These are phyloP conservation scores for Denticeps clupeoides DNA, from an alignment of 2,797 vertebrate genomes.

Conservation along the genomic window DNA sequence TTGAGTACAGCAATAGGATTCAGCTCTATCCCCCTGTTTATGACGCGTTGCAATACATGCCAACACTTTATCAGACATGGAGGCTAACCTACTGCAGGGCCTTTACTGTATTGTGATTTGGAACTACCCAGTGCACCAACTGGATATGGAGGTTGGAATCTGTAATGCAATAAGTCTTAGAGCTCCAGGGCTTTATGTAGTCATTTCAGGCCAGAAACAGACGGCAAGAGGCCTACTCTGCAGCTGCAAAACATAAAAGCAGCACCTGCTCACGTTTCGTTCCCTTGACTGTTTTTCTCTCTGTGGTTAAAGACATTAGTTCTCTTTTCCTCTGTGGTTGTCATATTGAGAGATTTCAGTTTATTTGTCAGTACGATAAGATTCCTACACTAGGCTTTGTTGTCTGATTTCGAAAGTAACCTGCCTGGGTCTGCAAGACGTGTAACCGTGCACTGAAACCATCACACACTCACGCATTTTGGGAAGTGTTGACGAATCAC, in stretches of 20 bases:
- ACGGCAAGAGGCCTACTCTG: constrained; percentile 27
- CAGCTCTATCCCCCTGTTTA: no score
- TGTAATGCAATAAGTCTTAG: no score
- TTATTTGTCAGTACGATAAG: constrained; percentile 42
- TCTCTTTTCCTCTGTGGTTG: constrained; percentile 51
- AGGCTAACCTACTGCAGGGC: no score
- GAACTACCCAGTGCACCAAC: no score
- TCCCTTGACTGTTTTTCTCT: constrained; percentile 35
- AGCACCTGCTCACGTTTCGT: constrained; percentile 58
- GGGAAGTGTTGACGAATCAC: constrained; percentile 20
- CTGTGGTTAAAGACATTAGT: constrained; percentile 44
- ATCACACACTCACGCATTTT: constrained; percentile 22
- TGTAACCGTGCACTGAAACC: constrained; percentile 25
- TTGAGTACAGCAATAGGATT: no score
- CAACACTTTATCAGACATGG: no score
- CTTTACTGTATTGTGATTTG: no score
- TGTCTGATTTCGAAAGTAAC: constrained; percentile 40
- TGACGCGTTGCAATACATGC: no score
- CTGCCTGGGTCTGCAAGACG: constrained; percentile 18
- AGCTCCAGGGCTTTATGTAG: no score
- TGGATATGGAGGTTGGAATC: no score
- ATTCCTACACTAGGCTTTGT: not conserved
- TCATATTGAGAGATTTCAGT: constrained; percentile 56
- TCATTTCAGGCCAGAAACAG: not conserved
- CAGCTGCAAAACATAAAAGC: constrained; percentile 40